These are phyloP conservation scores for Callosobruchus maculatus DNA, from an alignment of 2,888 invertebrate species.

Conservation along the genomic window DNA sequence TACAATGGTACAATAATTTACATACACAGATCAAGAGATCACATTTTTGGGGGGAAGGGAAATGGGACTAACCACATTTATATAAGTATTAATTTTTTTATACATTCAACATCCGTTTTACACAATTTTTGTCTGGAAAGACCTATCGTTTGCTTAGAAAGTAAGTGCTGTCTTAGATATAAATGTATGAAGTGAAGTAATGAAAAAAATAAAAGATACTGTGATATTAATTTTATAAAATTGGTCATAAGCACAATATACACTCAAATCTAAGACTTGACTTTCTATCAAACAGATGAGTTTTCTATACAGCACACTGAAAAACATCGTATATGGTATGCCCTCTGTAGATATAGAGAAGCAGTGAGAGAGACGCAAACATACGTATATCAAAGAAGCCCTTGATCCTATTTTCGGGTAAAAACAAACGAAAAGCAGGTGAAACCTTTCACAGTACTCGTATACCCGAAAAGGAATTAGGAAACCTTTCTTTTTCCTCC, in stretches of 20 bases:
- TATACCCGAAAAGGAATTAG: conserved; percentile 23
- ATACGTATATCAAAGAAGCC: background rate
- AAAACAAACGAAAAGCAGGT: conserved; percentile 20
- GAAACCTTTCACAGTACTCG: conserved; percentile 23
- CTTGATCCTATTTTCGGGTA: conserved; percentile 28
- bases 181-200: background rate
- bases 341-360: background rate
- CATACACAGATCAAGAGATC: conserved; percentile 35
- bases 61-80: conserved; percentile 6
- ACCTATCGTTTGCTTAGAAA: background rate
- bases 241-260: no score
- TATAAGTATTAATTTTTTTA: background rate
- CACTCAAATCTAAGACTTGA: no score
- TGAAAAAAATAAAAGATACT: no score
- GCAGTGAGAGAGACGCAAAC: conserved; percentile 2
- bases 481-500: conserved; percentile 26
- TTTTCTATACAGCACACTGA: background rate
- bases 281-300: no score
- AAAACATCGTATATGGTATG: conserved; percentile 2
- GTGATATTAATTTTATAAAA: no score
- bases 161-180: background rate
- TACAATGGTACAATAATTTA: conserved; percentile 34
- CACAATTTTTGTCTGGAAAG: background rate
- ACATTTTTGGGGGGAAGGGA: conserved; percentile 36
- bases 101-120: background rate